These are phyloP conservation scores for Mus musculus DNA, from an alignment of 2,113 vertebrate genomes.

Conservation along the genomic window GRCm39 chr14:9446001-9446500, in stretches of 20 bases:
- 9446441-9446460: background rate
- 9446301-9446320: background rate
- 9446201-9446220: background rate
- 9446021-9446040: slow-evolving; percentile 27
- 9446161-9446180: background rate
- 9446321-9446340: background rate
- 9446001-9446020: slow-evolving; percentile 30
- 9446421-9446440: background rate
- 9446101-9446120: slow-evolving; percentile 3
- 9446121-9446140: background rate
- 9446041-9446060: background rate
- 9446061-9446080: background rate
- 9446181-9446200: slow-evolving; percentile 1
- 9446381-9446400: background rate
- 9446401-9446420: background rate
- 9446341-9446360: background rate
- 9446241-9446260: background rate
- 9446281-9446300: background rate
- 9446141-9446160: background rate
- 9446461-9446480: background rate
- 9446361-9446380: background rate
- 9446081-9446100: slow-evolving; percentile 2
- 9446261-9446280: background rate
- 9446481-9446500: background rate
- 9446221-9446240: background rate